Evolutionary conservation across 2,888 invertebrate genomes (phyloP).

Genomic region (Melanostoma mellinum): DNA sequence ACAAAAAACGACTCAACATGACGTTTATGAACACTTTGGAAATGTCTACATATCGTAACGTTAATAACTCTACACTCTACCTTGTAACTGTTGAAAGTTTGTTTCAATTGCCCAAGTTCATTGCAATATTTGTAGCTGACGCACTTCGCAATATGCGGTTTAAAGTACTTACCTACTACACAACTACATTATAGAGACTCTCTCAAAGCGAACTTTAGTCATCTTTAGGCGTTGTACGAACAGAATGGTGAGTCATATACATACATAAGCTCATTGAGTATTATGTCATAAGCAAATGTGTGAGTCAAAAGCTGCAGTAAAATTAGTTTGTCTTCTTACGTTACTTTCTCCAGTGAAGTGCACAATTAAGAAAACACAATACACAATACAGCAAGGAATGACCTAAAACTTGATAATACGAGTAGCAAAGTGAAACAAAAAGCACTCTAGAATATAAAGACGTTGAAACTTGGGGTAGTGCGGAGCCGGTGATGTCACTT

Average conservation of each 20-base stretch:
- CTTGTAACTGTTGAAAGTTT: background rate
- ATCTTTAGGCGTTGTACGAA: slow-evolving; percentile 17
- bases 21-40: no score
- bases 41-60: background rate
- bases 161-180: no score
- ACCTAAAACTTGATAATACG: slow-evolving; percentile 7
- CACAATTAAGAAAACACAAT: slow-evolving; percentile 5
- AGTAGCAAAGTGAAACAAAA: background rate
- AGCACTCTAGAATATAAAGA: background rate
- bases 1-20: no score
- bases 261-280: slow-evolving; percentile 27
- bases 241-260: slow-evolving; percentile 14
- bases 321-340: slow-evolving; percentile 17
- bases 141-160: no score
- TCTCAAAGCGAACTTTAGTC: slow-evolving; percentile 2
- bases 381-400: slow-evolving; percentile 13
- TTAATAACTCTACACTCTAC: background rate
- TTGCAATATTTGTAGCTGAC: background rate
- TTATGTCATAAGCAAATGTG: no score
- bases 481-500: no score
- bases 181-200: no score
- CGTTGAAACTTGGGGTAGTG: no score
- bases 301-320: slow-evolving; percentile 1
- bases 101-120: slow-evolving; percentile 2
- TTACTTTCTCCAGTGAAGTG: slow-evolving; percentile 30